These are phyloP conservation scores for Gryllus longicercus DNA, from an alignment of 2,888 invertebrate genomes.

Conservation along the genomic window DNA sequence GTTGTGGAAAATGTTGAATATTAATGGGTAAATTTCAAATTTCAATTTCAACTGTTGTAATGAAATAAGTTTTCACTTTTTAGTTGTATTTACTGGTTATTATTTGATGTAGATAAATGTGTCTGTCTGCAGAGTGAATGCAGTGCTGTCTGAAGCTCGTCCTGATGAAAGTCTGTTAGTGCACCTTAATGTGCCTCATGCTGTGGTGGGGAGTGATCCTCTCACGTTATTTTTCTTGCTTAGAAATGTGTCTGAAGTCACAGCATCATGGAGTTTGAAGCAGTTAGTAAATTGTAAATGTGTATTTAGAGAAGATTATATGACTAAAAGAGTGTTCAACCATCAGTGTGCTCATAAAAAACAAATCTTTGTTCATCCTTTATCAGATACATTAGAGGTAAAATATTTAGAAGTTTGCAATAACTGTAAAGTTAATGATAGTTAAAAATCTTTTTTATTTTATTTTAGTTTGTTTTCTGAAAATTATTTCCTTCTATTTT, in stretches of 20 bases:
- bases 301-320: constrained; percentile 39
- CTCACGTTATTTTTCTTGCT: constrained; percentile 43
- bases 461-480: too few species aligned
- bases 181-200: constrained; percentile 42
- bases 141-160: too few species aligned
- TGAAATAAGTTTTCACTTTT: too few species aligned
- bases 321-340: constrained; percentile 42
- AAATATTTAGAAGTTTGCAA: background rate
- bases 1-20: constrained; percentile 47
- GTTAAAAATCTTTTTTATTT: too few species aligned
- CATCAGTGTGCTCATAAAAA: constrained; percentile 46
- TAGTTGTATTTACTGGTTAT: too few species aligned
- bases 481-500: too few species aligned
- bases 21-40: constrained; percentile 45
- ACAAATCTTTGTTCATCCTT: constrained; percentile 43
- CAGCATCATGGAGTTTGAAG: constrained; percentile 42
- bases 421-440: too few species aligned
- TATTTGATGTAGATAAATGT: too few species aligned
- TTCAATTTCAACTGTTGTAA: too few species aligned
- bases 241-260: constrained; percentile 43
- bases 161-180: too few species aligned
- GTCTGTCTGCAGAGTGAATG: too few species aligned
- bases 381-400: constrained; percentile 43
- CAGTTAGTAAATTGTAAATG: constrained; percentile 45
- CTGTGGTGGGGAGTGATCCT: constrained; percentile 40